Base-by-base conservation (phyloP, 2,888 invertebrate species). In the Scelioninae gen. 2 region DNA sequence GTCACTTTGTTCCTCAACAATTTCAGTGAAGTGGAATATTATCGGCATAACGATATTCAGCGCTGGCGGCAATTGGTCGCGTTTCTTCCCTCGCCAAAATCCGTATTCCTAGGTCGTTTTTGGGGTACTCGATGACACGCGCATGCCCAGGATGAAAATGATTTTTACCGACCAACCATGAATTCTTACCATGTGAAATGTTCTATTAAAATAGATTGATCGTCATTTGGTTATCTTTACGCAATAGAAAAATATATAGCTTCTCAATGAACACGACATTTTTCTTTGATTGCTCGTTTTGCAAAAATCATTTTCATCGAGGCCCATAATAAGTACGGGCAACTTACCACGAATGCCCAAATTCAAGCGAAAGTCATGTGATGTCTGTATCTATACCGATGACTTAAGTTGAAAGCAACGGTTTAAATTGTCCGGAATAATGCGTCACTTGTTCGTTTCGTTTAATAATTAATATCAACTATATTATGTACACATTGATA, bases 21-120 rank as follows among this genome's bases (percentile, higher is more conserved):
- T 64, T 64, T 58, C 18, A n/a, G n/a, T n/a, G n/a, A 64, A 73
- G 45, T 68, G 53, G 55, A 67, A 67, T 71, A 61, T 64, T 46
- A 72, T 68, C 57, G 45, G 33, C 63, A 45, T 50, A 63, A 63
- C 55, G 63, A 68, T 73, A 63, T 73, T 73, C 73, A 55, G 72
- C 22, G 67, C 60, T 57, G 72, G 72, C 61, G 18, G 61, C 67
- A 61, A 73, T 73, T 18, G 35, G 46, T 43, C 35, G 22, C 13
- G 5, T 10, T 46, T 19, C 33, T 22, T 22, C 3, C 5, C 5
- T 22, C 22, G n/a, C n/a, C n/a, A n/a, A n/a, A n/a, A 4, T 22
- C 22, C 22, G 22, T 7, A 9, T 31, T 4, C 9, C 31, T 31
- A 2, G 9, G 9, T 31, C 10, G 31, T 9, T 9, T 31, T 11